Evolutionary conservation across 1,140 invertebrate species (phyloP).

Genomic region (Colletes latitarsis): DNA sequence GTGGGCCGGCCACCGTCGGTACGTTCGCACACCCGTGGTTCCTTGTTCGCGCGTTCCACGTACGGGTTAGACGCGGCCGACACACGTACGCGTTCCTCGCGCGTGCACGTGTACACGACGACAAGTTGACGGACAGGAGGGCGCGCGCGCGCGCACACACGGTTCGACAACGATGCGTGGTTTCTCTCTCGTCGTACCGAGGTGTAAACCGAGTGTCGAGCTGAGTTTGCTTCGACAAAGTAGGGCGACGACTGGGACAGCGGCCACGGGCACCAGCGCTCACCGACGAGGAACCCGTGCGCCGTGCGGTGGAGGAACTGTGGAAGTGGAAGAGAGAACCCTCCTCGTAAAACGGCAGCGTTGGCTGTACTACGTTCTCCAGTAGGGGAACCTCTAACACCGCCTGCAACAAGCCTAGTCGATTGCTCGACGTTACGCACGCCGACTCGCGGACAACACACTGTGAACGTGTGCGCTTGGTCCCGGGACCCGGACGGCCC

Average conservation of each 20-base stretch:
- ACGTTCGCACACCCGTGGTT: not conserved
- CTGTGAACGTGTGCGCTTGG: not conserved
- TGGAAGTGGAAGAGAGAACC: conserved; percentile 78
- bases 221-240: conserved; percentile 80
- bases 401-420: conserved; percentile 53
- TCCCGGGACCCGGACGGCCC: no score
- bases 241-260: conserved; percentile 81
- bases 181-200: conserved; percentile 55
- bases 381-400: conserved; percentile 70
- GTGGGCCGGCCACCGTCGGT: conserved; percentile 7
- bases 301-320: conserved; percentile 70
- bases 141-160: conserved; percentile 28
- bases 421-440: conserved; percentile 42
- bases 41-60: no score
- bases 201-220: conserved; percentile 72
- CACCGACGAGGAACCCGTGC: conserved; percentile 71
- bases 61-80: no score
- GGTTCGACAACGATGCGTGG: conserved; percentile 39
- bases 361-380: conserved; percentile 67
- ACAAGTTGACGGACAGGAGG: not conserved
- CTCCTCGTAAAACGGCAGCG: conserved; percentile 72
- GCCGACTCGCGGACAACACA: conserved; percentile 44
- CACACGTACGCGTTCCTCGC: not conserved
- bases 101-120: not conserved
- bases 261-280: conserved; percentile 76